phyloP scores from a whole-genome alignment of 2,113 vertebrate genomes.

The Hippocampus comes region DNA sequence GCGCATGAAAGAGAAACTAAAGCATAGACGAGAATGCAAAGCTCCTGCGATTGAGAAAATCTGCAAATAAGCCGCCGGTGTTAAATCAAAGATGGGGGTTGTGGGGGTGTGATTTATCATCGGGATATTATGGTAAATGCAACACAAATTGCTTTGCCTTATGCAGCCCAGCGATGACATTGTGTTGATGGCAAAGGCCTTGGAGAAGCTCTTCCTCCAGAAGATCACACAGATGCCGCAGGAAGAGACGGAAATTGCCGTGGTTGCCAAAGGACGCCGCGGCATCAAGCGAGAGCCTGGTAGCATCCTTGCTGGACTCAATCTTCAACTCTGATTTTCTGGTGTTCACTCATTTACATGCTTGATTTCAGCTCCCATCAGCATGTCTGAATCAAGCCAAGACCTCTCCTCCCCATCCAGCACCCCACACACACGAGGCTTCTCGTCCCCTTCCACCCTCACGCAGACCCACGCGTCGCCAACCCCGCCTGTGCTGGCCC shows the following conservation, averaged over 20 bases:
- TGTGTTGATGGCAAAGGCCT: constrained; percentile 89
- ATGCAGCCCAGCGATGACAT: constrained; percentile 88
- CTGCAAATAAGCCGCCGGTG: too few relatives aligned
- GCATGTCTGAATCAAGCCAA: constrained; percentile 77
- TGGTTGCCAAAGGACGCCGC: constrained; percentile 82
- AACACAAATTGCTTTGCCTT: constrained; percentile 4
- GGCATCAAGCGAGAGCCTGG: constrained; percentile 81
- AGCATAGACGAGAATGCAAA: background rate
- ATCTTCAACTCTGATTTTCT: background rate
- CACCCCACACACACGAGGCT: constrained; percentile 73
- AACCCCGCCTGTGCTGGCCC: constrained; percentile 27
- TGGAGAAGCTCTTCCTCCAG: constrained; percentile 90
- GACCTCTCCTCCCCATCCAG: constrained; percentile 73
- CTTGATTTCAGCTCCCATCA: constrained; percentile 55
- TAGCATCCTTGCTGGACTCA: constrained; percentile 35
- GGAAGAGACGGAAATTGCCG: constrained; percentile 85
- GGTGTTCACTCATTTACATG: background rate
- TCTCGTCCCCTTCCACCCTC: constrained; percentile 37
- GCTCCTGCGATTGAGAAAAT: background rate
- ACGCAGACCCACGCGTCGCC: constrained; percentile 32
- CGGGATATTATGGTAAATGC: background rate
- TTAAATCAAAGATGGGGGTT: too few relatives aligned
- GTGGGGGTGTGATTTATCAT: background rate
- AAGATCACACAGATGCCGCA: constrained; percentile 91
- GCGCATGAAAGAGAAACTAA: background rate